These are phyloP conservation scores for Mesocricetus auratus DNA, from an alignment of 2,113 vertebrate genomes.

Conservation along the genomic window DNA sequence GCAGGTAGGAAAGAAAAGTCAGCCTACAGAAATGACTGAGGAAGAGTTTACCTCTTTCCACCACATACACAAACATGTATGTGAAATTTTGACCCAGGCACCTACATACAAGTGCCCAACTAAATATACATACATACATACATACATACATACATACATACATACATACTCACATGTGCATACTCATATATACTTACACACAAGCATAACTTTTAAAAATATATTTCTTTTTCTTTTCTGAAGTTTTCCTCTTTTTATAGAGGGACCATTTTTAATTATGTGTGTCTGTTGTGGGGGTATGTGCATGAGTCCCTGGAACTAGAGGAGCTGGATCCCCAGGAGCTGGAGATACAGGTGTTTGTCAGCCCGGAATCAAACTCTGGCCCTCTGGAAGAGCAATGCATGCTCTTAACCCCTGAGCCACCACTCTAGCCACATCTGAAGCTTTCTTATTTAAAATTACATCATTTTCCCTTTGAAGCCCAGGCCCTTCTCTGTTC, in stretches of 20 bases:
- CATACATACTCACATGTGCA: not conserved
- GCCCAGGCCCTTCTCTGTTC: not conserved
- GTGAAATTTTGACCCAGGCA: not conserved
- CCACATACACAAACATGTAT: not conserved
- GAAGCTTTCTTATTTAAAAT: not conserved
- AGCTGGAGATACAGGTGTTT: not conserved
- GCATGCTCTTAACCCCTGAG: not conserved
- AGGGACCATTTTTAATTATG: not conserved
- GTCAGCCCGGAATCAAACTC: not conserved
- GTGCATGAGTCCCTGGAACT: not conserved
- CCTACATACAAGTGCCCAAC: not conserved
- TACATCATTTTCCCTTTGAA: constrained; percentile 13
- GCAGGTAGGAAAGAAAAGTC: not conserved
- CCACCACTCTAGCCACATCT: not conserved
- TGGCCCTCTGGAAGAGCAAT: too few relatives aligned
- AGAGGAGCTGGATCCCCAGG: not conserved
- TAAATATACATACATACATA: not conserved
- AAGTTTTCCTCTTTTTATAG: not conserved
- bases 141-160: not conserved
- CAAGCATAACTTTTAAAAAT: not conserved
- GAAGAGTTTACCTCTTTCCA: not conserved
- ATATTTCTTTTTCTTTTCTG: constrained; percentile 35
- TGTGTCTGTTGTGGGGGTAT: not conserved
- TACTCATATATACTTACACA: not conserved
- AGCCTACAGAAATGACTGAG: not conserved